phyloP scores from a whole-genome alignment of 37 sponge, comb jelly and placozoan genomes.

The Chondrilla cf. caribensis region DNA sequence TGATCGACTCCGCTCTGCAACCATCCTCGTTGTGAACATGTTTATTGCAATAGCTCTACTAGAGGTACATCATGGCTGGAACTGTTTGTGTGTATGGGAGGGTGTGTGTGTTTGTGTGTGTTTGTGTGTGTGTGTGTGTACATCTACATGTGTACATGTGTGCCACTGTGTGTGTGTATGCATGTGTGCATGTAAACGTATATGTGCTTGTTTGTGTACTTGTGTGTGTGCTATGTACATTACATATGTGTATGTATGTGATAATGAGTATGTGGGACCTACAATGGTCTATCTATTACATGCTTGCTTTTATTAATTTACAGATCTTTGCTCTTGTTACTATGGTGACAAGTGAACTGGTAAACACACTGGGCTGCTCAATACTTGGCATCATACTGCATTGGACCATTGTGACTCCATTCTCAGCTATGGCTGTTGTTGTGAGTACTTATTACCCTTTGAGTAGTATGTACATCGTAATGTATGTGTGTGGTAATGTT shows the following conservation, averaged over 20 bases:
- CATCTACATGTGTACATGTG: too few species aligned
- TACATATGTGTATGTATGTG: not conserved
- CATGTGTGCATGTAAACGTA: too few species aligned
- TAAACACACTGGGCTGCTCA: constrained; percentile 40
- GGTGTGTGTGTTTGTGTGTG: too few species aligned
- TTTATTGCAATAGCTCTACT: constrained; percentile 39
- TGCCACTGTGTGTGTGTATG: too few species aligned
- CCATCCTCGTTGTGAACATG: constrained; percentile 51
- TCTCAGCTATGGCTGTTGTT: constrained; percentile 31
- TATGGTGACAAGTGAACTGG: constrained; percentile 44
- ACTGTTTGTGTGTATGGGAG: not conserved
- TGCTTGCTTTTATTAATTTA: not conserved
- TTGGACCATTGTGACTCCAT: constrained; percentile 55
- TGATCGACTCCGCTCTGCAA: constrained; percentile 36
- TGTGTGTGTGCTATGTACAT: not conserved
- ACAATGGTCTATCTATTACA: not conserved
- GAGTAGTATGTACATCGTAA: too few species aligned
- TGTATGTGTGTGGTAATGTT: too few species aligned
- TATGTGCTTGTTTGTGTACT: too few species aligned
- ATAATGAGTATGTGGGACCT: not conserved
- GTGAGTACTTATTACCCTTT: not conserved
- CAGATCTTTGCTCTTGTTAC: constrained; percentile 57
- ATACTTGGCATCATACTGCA: constrained; percentile 54
- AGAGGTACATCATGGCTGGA: too few species aligned
- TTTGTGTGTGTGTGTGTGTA: too few species aligned